phyloP scores from a whole-genome alignment of 2,113 vertebrate species.

The Aegotheles bennettii region DNA sequence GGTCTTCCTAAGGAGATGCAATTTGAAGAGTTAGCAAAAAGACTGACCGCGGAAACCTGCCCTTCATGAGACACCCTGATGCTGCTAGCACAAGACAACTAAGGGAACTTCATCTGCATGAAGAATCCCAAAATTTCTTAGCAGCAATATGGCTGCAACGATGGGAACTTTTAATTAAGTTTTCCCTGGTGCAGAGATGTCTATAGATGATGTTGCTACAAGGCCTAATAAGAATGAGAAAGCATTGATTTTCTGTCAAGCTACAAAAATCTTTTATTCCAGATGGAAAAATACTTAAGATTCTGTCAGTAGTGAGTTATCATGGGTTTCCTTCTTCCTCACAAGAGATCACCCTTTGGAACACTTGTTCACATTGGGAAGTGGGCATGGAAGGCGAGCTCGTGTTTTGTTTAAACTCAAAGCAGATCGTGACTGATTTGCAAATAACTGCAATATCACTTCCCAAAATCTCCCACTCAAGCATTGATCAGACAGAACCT shows the following conservation, averaged over 20 bases:
- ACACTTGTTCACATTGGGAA: background rate
- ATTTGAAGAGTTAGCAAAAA: background rate
- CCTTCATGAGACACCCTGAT: background rate
- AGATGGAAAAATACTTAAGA: background rate
- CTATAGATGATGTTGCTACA: background rate
- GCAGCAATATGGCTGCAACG: background rate
- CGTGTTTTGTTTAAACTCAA: background rate
- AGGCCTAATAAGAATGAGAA: constrained; percentile 7
- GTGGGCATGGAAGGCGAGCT: fast-evolving
- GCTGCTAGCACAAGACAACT: background rate
- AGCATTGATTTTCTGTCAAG: constrained; percentile 41
- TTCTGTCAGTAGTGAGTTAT: background rate
- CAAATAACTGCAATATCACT: fast-evolving
- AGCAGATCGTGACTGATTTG: background rate
- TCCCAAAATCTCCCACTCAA: background rate
- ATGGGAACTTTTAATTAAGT: background rate
- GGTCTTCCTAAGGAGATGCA: background rate
- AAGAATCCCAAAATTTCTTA: background rate
- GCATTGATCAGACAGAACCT: background rate
- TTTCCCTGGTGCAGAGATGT: background rate
- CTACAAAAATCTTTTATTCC: background rate
- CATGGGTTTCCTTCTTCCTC: background rate
- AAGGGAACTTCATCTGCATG: background rate
- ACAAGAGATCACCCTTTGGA: background rate
- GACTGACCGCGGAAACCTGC: background rate